phyloP scores from a whole-genome alignment of 2,888 invertebrate genomes.

The Rotaria socialis region DNA sequence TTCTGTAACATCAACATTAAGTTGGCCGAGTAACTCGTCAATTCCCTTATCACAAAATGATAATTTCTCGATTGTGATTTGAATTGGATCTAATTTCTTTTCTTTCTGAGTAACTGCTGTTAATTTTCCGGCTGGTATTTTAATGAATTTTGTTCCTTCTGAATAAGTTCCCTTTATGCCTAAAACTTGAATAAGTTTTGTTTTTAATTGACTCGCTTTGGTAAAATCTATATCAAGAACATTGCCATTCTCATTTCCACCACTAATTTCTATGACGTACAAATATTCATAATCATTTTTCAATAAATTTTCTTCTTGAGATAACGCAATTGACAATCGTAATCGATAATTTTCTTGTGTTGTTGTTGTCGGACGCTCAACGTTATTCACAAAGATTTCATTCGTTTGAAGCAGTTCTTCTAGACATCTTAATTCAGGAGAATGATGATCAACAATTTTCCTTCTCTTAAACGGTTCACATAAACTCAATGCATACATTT shows the following conservation, averaged over 20 bases:
- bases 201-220: not conserved
- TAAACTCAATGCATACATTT: not conserved
- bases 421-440: not conserved
- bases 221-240: not conserved
- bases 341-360: not conserved
- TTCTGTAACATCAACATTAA: not conserved
- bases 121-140: not conserved
- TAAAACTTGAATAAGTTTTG: not conserved
- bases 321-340: not conserved
- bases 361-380: too few relatives aligned
- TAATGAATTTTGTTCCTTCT: not conserved
- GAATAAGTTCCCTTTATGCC: not conserved
- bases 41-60: not conserved
- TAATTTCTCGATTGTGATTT: not conserved
- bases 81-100: not conserved
- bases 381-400: not conserved
- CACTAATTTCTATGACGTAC: not conserved
- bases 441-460: slow-evolving; percentile 2
- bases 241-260: not conserved
- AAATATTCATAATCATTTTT: not conserved
- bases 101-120: not conserved
- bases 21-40: not conserved
- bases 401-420: not conserved
- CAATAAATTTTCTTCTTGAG: slow-evolving; percentile 1
- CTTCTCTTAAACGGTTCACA: not conserved